A percentile compares a stretch with the other conserved stretches of the same genome.
These are phyloP conservation scores for Seriola dumerili DNA, from an alignment of 2,113 vertebrate species.

Conservation along the genomic window DNA sequence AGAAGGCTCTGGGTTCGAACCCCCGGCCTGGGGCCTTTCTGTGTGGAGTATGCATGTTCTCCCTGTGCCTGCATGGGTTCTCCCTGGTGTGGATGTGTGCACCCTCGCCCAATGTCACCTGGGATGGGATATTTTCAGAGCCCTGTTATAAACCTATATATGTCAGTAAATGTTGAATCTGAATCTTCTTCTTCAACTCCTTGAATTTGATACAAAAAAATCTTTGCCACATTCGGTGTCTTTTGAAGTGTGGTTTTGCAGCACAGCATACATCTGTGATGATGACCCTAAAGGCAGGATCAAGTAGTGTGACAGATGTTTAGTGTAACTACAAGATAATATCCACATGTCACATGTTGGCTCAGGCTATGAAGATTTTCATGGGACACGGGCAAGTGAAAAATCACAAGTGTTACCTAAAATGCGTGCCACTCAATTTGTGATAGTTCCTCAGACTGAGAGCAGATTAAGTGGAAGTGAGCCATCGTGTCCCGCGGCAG, in stretches of 20 bases:
- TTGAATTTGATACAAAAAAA: not conserved
- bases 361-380: not conserved
- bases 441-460: not conserved
- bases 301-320: not conserved
- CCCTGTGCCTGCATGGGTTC: too few relatives aligned
- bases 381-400: not conserved
- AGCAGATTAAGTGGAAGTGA: slow-evolving; percentile 17
- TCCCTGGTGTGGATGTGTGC: too few relatives aligned
- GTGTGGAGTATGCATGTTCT: too few relatives aligned
- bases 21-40: too few relatives aligned
- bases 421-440: not conserved
- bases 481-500: not conserved
- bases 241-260: not conserved
- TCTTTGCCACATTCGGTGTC: not conserved
- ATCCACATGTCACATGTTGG: not conserved
- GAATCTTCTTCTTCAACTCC: not conserved
- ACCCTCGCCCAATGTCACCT: too few relatives aligned
- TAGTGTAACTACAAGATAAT: not conserved
- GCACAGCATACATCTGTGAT: not conserved
- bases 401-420: not conserved
- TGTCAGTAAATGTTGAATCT: not conserved
- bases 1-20: too few relatives aligned
- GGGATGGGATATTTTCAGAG: not conserved
- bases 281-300: not conserved
- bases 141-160: not conserved